These are phyloP conservation scores for Hipposideros larvatus DNA, from an alignment of 2,797 vertebrate genomes.

Conservation along the genomic window DNA sequence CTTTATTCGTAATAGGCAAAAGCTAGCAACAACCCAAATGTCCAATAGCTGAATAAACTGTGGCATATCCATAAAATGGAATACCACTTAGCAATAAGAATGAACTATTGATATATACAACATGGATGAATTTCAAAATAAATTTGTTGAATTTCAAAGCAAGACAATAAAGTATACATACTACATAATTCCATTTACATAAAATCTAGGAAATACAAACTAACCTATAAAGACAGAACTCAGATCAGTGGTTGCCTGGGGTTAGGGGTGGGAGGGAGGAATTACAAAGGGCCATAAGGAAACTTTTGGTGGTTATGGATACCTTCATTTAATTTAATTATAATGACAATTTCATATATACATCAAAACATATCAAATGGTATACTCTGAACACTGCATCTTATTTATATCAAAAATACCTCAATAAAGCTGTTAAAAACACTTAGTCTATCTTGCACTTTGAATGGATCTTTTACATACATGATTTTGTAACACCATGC, in stretches of 20 bases:
- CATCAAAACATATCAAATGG: slow-evolving; percentile 1
- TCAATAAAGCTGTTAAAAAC: slow-evolving; percentile 27
- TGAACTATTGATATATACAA: not conserved
- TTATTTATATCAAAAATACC: not conserved
- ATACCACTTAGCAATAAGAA: not conserved
- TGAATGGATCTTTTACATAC: slow-evolving; percentile 16
- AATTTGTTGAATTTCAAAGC: slow-evolving; percentile 47
- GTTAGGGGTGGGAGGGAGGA: not conserved
- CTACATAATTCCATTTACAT: not conserved
- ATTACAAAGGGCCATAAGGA: not conserved
- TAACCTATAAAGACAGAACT: not conserved
- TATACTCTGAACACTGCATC: not conserved
- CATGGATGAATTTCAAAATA: slow-evolving; percentile 34
- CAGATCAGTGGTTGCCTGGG: not conserved
- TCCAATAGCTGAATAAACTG: not conserved
- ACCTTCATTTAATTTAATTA: not conserved
- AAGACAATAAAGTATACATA: not conserved
- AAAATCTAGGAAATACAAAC: not conserved
- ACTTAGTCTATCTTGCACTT: not conserved
- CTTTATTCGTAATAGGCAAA: slow-evolving; percentile 3
- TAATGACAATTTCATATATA: not conserved
- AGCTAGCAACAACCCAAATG: not conserved
- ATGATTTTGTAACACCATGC: not conserved
- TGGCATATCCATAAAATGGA: not conserved
- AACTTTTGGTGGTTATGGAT: not conserved